Evolutionary conservation across 2,888 invertebrate genomes (phyloP).

Genomic region (Trachelus tabidus): DNA sequence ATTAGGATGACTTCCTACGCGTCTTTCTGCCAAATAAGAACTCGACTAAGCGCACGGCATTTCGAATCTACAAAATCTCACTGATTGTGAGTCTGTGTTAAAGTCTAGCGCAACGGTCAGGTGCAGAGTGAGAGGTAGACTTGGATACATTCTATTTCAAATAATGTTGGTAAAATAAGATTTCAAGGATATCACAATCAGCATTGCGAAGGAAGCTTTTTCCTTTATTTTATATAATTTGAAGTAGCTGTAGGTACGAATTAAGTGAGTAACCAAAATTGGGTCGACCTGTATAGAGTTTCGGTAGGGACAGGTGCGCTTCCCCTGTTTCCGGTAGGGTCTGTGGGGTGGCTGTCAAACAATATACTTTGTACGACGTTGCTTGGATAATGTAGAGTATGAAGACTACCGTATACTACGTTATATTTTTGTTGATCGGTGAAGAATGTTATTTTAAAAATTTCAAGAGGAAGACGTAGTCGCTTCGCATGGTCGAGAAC

Average conservation of each 20-base stretch:
- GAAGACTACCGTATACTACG: not conserved
- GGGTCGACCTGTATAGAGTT: conserved; percentile 24
- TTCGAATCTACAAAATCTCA: not conserved
- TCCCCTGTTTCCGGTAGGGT: conserved; percentile 27
- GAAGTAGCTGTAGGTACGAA: not conserved
- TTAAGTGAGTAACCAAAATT: not conserved
- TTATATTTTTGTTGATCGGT: not conserved
- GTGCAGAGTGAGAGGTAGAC: not conserved
- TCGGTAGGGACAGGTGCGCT: conserved; percentile 25
- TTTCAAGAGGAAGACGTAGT: not conserved
- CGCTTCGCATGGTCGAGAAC: not conserved
- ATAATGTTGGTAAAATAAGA: not conserved
- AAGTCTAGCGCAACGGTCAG: not conserved
- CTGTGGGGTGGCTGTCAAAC: not conserved
- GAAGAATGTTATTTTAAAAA: not conserved
- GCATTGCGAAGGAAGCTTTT: not conserved
- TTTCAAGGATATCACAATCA: not conserved
- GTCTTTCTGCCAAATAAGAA: not conserved
- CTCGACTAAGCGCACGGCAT: not conserved
- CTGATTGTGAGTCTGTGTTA: not conserved
- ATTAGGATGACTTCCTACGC: not conserved
- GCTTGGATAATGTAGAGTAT: not conserved
- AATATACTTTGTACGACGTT: not conserved
- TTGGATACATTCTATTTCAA: not conserved
- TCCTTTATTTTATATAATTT: not conserved